A percentile compares a stretch with the other conserved stretches of the same genome.
Evolutionary conservation across 53 echinoderm and acorn worm species (phyloP).

Genomic region (Henricia sp.): DNA sequence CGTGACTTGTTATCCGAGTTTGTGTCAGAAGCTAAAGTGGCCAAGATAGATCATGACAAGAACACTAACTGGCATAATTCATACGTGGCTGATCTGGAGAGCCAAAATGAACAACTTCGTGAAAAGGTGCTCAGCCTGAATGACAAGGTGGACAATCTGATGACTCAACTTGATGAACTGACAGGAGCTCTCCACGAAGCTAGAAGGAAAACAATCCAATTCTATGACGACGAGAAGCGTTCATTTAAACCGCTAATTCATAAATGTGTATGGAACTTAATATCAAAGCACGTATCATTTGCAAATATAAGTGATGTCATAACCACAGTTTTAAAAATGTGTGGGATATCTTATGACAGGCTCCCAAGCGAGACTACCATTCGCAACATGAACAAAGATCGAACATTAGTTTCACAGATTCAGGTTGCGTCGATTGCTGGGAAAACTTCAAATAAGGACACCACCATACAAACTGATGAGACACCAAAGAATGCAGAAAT

Average conservation of each 20-base stretch:
- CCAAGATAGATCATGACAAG: constrained; percentile 8
- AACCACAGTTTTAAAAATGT: constrained; percentile 24
- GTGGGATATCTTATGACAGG: constrained; percentile 18
- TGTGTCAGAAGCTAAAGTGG: constrained; percentile 20
- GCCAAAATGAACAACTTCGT: constrained; percentile 27
- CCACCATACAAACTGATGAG: constrained; percentile 59
- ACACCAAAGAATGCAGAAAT: constrained; percentile 53
- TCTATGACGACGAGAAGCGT: constrained; percentile 30
- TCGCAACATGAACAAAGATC: constrained; percentile 61
- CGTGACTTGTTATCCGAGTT: constrained; percentile 11
- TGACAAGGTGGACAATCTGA: constrained; percentile 40
- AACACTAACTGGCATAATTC: constrained; percentile 26
- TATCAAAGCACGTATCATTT: constrained; percentile 48
- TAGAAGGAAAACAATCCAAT: constrained; percentile 1
- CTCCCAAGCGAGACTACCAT: constrained; percentile 54
- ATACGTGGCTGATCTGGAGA: neutral
- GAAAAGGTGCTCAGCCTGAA: constrained; percentile 30
- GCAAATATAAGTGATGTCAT: constrained; percentile 57
- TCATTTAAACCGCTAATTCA: constrained; percentile 38
- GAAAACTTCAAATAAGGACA: constrained; percentile 29
- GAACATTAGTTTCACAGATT: constrained; percentile 53
- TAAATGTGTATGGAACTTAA: constrained; percentile 58
- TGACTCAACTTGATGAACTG: constrained; percentile 35
- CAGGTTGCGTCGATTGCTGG: constrained; percentile 45
- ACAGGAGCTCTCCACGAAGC: constrained; percentile 40